Base-by-base conservation (phyloP, 2,113 vertebrate species). In the Ochotona princeps region DNA sequence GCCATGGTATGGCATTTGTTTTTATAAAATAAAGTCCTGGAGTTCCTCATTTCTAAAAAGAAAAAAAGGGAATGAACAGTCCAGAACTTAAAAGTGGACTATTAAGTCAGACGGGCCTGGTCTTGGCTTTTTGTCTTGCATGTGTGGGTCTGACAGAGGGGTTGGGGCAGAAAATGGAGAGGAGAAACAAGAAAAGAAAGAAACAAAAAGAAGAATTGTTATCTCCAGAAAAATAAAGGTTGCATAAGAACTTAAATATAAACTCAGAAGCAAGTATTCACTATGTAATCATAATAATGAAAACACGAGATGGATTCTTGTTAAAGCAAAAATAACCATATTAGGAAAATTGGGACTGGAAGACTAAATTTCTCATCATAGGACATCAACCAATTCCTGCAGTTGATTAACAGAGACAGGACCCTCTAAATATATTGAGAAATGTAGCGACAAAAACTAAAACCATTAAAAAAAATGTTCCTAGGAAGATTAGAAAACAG, bases 221-320 rank as follows among this genome's bases (percentile, higher is more conserved):
- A 69, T 49, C 32, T 73, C 66, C 60, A 47, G 32, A 76, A 51
- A 89, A 93, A 76, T 20, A 57, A 61, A 83, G 70, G 30, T 30
- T 75, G 32, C 38, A 0, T 7, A 65, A 51, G 67, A 83, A 54
- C 20, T 61, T 35, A 95, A 85, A 91, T 11, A 67, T 8, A 61
- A 70, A 92, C 51, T 66, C 69, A 70, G 82, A 20, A 78, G 70
- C 44, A 13, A 51, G 61, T 35, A 72, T 54, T 1, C 86, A 57
- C 49, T 25, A 51, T 32, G 80, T 51, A 49, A 92, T 66, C 44
- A 38, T 60, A 67, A 57, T 8, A 81, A 76, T 6, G 26, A 82
- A 54, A 73, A 84, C 3, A 67, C 15, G 49, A 47, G 35, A 67
- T 1, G 0, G 30, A 32, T n/a, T 83, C 63, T 38, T 57, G 54